A percentile compares a stretch with the other conserved stretches of the same genome.
Evolutionary conservation across 2,888 invertebrate species (phyloP).

Genomic region (Apoderus coryli): DNA sequence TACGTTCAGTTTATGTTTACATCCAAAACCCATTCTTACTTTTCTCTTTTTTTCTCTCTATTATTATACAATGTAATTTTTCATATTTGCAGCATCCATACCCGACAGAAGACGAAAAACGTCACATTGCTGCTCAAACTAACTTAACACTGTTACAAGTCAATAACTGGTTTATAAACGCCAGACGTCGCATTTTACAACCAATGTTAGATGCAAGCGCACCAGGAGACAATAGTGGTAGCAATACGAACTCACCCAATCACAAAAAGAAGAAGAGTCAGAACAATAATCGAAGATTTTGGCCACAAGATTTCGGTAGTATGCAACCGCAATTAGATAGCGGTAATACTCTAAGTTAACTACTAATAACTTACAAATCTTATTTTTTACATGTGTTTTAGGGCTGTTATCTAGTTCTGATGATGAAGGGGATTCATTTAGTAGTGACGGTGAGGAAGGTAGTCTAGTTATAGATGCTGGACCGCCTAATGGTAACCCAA

Average conservation of each 20-base stretch:
- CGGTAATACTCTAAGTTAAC: slow-evolving; percentile 32
- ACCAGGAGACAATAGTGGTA: slow-evolving; percentile 22
- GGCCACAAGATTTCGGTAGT: slow-evolving; percentile 55
- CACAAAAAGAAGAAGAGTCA: slow-evolving; percentile 42
- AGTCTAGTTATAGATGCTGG: slow-evolving; percentile 36
- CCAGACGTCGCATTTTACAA: slow-evolving; percentile 76
- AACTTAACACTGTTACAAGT: slow-evolving; percentile 68
- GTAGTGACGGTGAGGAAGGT: slow-evolving; percentile 39
- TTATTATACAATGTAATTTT: too few relatives aligned
- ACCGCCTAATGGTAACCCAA: slow-evolving; percentile 24
- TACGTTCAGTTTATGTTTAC: too few relatives aligned
- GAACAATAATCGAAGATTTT: slow-evolving; percentile 53
- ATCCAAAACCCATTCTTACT: too few relatives aligned
- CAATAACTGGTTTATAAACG: slow-evolving; percentile 92
- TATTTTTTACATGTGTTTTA: slow-evolving; percentile 23
- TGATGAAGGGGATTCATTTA: slow-evolving; percentile 44
- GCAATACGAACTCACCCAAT: slow-evolving; percentile 26
- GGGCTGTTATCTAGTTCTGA: slow-evolving; percentile 48
- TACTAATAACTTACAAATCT: too few relatives aligned
- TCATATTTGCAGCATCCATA: slow-evolving; percentile 85
- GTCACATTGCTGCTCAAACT: slow-evolving; percentile 77
- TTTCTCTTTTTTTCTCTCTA: too few relatives aligned
- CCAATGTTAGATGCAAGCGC: slow-evolving; percentile 76
- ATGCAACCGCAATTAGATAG: slow-evolving; percentile 45
- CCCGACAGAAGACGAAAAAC: slow-evolving; percentile 89